Conservation (phyloP, 2,797 vertebrate species). For the Alauda arvensis region DNA sequence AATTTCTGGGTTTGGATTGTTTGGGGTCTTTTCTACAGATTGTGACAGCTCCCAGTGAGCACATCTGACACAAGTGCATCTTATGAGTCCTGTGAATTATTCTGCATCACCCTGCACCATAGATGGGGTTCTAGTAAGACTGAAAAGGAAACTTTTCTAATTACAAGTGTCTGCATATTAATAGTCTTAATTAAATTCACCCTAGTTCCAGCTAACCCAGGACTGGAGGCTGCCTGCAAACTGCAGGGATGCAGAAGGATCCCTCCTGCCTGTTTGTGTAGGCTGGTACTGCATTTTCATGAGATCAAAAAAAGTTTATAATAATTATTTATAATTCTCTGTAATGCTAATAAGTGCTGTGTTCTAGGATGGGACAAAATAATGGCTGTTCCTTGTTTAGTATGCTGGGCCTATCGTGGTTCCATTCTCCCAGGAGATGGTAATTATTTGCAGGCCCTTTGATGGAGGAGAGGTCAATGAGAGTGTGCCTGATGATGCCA, state of each 20-base stretch:
- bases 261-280: not conserved
- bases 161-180: not conserved
- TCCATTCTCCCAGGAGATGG: not conserved
- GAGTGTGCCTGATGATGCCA: not conserved
- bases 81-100: not conserved
- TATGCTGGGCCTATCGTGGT: not conserved
- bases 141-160: slow-evolving; percentile 2
- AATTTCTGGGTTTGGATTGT: not conserved
- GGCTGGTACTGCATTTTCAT: not conserved
- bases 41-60: not conserved
- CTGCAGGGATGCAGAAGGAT: not conserved
- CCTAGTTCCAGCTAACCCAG: slow-evolving; percentile 15
- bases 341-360: not conserved
- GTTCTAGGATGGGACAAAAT: not conserved
- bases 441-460: not conserved
- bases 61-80: not conserved
- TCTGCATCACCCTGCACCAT: not conserved
- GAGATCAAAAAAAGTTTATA: not conserved
- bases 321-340: not conserved
- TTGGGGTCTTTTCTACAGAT: not conserved
- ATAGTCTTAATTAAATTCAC: slow-evolving; percentile 46
- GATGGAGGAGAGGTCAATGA: not conserved
- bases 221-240: not conserved
- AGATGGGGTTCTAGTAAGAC: not conserved
- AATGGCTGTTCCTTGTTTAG: not conserved